Percentiles rank a stretch among this genome's conserved stretches.
phyloP scores from a whole-genome alignment of 2,888 invertebrate species.

The Limnephilus lunatus region DNA sequence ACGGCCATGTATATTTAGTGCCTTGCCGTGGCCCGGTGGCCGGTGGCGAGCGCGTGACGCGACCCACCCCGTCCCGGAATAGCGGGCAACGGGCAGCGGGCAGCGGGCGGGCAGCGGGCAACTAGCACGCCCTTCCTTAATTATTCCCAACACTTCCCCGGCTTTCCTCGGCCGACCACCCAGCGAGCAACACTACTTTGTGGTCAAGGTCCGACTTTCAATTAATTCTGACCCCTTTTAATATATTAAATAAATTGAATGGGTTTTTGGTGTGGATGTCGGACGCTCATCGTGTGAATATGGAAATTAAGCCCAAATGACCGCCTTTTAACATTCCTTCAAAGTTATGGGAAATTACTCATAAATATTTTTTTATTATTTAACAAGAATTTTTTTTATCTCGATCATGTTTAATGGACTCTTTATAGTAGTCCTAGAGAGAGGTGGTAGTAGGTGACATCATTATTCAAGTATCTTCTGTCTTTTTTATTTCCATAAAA shows the following conservation, averaged over 20 bases:
- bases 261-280: neutral
- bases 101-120: neutral
- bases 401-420: too few species aligned
- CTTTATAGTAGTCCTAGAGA: too few species aligned
- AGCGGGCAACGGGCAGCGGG: neutral
- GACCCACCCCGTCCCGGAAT: conserved; percentile 51
- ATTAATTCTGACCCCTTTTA: conserved; percentile 21
- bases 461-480: too few species aligned
- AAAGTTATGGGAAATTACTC: neutral
- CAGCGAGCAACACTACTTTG: conserved; percentile 11
- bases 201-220: neutral
- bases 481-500: too few species aligned
- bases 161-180: conserved; percentile 12
- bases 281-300: conserved; percentile 2
- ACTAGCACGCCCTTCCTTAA: conserved; percentile 34
- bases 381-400: neutral
- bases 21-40: neutral
- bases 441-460: too few species aligned
- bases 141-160: conserved; percentile 48
- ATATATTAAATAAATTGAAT: conserved; percentile 4
- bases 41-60: too few species aligned
- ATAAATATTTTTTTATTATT: neutral
- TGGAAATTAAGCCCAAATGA: neutral
- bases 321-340: neutral
- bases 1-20: conserved; percentile 15